A percentile compares a stretch with the other conserved stretches of the same genome.
phyloP scores from a whole-genome alignment of 1,140 invertebrate genomes.

The Sinella curviseta region DNA sequence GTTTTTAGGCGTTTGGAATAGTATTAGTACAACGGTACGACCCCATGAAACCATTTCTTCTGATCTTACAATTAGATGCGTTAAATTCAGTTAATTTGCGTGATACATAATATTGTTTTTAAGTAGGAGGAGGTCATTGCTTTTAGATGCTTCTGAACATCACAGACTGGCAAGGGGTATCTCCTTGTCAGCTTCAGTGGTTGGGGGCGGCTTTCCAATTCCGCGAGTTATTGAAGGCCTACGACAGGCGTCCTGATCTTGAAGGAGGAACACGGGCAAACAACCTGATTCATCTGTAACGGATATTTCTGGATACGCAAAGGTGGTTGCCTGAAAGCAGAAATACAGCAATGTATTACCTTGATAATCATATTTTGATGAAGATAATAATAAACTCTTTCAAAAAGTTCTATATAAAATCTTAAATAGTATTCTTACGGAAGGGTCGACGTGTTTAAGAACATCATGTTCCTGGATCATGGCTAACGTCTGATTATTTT shows the following conservation, averaged over 20 bases:
- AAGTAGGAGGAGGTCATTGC: no score
- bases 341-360: conserved; percentile 3
- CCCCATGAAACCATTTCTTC: not conserved
- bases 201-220: conserved; percentile 23
- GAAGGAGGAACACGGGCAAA: conserved; percentile 55
- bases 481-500: conserved; percentile 67
- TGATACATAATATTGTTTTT: not conserved
- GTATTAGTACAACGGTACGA: not conserved
- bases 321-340: conserved; percentile 35
- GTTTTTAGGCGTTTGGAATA: not conserved
- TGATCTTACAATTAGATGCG: not conserved
- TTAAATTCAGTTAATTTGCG: not conserved
- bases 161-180: conserved; percentile 40
- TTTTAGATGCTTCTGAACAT: no score
- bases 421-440: conserved; percentile 21
- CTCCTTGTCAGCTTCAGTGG: conserved; percentile 43
- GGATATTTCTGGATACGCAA: conserved; percentile 75
- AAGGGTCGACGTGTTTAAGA: conserved; percentile 63
- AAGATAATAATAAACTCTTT: conserved; percentile 38
- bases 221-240: conserved; percentile 74
- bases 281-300: conserved; percentile 82
- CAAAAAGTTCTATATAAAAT: conserved; percentile 26
- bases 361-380: conserved; percentile 33
- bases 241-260: conserved; percentile 64
- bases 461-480: conserved; percentile 75